Percentiles rank a stretch among this genome's conserved stretches.
These are phyloP conservation scores for Plutomurus gul DNA, from an alignment of 1,140 invertebrate species.

Conservation along the genomic window DNA sequence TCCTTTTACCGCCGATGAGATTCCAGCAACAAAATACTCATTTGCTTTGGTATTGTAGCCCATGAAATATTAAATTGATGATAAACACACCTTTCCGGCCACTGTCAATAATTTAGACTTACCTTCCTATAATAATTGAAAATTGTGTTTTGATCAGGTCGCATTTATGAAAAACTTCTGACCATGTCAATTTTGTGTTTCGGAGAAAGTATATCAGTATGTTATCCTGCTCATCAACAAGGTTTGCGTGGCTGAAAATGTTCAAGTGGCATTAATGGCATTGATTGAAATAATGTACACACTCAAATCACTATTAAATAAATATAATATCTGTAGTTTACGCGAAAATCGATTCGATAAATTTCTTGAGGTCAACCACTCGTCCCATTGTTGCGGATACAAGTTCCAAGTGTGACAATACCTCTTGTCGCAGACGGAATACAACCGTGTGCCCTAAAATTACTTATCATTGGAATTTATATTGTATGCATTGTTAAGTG, in stretches of 20 bases:
- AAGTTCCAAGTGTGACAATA: slow-evolving; percentile 31
- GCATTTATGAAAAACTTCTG: not conserved
- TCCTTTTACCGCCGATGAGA: no score
- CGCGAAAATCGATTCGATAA: slow-evolving; percentile 18
- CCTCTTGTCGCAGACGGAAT: slow-evolving; percentile 27
- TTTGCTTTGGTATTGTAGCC: no score
- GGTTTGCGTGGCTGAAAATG: slow-evolving; percentile 20
- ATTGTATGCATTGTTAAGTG: no score
- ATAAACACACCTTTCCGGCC: not conserved
- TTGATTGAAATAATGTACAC: no score
- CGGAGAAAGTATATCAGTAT: slow-evolving; percentile 44
- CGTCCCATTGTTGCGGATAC: slow-evolving; percentile 7
- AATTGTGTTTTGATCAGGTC: slow-evolving; percentile 6
- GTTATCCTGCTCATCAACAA: slow-evolving; percentile 47
- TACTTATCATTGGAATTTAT: not conserved
- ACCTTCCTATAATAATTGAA: slow-evolving; percentile 41
- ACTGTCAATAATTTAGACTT: not conserved
- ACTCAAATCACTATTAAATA: no score
- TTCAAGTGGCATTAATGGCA: no score
- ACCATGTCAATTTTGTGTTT: slow-evolving; percentile 28
- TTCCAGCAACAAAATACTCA: no score
- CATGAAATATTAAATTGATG: not conserved
- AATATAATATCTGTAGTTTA: not conserved
- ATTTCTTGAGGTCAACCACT: slow-evolving; percentile 34
- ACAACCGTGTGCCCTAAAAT: slow-evolving; percentile 33